Conservation (phyloP, 35 echinoderm and acorn worm species). For the Ophioderma brevispina region DNA sequence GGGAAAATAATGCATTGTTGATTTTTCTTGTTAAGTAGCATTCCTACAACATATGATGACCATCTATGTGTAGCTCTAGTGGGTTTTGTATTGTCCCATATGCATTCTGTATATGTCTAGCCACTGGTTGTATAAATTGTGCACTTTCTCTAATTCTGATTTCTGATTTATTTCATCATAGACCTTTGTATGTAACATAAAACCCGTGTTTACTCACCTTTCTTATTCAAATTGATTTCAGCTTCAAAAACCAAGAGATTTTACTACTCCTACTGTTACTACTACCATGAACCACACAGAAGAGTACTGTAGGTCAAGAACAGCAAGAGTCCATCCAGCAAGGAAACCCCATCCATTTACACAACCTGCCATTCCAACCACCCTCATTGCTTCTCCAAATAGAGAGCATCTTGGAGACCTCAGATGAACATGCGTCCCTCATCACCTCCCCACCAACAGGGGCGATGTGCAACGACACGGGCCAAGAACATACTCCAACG, state of each 20-base stretch:
- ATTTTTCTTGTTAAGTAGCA: too few relatives aligned
- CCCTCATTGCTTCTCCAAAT: too few relatives aligned
- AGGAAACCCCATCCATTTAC: conserved; percentile 9
- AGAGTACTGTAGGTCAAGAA: background rate
- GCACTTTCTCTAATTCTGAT: too few relatives aligned
- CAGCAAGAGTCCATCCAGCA: background rate
- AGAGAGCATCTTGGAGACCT: conserved; percentile 19
- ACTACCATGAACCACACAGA: background rate
- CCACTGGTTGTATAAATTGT: too few relatives aligned
- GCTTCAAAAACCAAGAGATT: background rate
- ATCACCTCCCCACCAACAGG: background rate
- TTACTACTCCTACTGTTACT: background rate
- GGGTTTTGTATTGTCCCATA: too few relatives aligned
- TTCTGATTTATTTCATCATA: too few relatives aligned
- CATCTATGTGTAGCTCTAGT: too few relatives aligned
- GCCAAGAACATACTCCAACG: background rate
- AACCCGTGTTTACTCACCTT: too few relatives aligned
- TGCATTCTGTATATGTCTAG: too few relatives aligned
- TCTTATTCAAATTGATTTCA: background rate
- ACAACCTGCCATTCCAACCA: background rate
- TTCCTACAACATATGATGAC: too few relatives aligned
- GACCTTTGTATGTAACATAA: too few relatives aligned
- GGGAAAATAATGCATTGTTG: too few relatives aligned
- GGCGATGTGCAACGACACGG: background rate
- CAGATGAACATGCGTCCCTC: conserved; percentile 22